These are phyloP conservation scores for Megaceryle torquata DNA, from an alignment of 2,113 vertebrate genomes.

Conservation along the genomic window DNA sequence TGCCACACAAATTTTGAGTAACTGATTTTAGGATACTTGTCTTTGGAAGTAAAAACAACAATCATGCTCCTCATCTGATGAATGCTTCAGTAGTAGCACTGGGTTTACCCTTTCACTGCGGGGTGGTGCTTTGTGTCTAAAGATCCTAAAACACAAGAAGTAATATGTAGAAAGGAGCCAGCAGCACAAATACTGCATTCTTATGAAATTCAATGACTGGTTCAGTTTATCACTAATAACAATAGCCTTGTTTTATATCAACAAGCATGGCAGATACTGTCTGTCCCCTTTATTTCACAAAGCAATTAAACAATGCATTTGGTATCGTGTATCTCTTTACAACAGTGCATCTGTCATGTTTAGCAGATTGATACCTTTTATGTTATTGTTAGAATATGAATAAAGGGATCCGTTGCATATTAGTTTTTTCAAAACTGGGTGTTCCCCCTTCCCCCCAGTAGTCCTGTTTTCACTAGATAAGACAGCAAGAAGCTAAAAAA, in stretches of 20 bases:
- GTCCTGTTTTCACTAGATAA: neutral
- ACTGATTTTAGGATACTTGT: neutral
- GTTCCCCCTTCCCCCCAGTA: neutral
- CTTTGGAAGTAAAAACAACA: neutral
- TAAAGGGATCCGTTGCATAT: neutral
- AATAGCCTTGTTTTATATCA: neutral
- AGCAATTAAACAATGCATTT: neutral
- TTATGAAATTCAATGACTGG: neutral
- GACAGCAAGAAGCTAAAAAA: neutral
- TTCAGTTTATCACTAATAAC: neutral
- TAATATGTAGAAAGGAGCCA: neutral
- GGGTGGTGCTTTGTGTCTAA: neutral
- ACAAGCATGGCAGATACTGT: neutral
- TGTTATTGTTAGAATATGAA: neutral
- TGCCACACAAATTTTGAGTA: neutral
- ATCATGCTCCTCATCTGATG: neutral
- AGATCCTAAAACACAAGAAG: neutral
- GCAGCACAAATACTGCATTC: neutral
- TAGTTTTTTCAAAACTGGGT: neutral
- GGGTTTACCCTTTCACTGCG: neutral
- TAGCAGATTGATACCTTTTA: neutral
- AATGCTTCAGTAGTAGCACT: neutral
- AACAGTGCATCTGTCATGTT: neutral
- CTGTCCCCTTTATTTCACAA: neutral
- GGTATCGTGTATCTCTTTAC: neutral